Evolutionary conservation across 2,888 invertebrate species (phyloP).

Genomic region (Pyrrhosoma nymphula): DNA sequence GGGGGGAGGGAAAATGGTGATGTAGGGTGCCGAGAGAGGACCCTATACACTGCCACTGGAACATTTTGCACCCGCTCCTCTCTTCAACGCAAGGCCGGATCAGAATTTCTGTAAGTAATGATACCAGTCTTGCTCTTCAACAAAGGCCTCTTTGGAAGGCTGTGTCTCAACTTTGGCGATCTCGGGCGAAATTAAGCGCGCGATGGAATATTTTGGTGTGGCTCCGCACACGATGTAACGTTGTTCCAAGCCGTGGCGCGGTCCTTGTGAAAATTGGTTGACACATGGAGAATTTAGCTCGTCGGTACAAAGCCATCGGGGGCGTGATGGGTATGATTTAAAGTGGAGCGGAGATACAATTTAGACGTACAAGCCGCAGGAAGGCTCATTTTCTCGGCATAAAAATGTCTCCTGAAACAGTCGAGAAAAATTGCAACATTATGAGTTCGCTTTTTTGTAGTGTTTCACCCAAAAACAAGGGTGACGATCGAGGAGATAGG

Average conservation of each 20-base stretch:
- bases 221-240: neutral
- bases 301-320: neutral
- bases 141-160: neutral
- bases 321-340: neutral
- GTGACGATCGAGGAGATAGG: too few relatives aligned
- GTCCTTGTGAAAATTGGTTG: neutral
- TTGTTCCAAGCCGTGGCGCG: neutral
- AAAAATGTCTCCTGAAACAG: too few relatives aligned
- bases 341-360: neutral
- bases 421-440: too few relatives aligned
- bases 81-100: neutral
- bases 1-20: neutral
- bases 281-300: neutral
- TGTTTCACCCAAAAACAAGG: too few relatives aligned
- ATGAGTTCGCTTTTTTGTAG: too few relatives aligned
- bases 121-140: neutral
- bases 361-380: neutral
- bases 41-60: neutral
- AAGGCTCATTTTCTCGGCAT: too few relatives aligned
- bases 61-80: neutral
- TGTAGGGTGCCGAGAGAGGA: neutral
- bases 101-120: neutral
- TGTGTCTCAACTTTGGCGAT: neutral
- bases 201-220: neutral
- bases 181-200: neutral